Conservation (phyloP, 2,888 invertebrate genomes). For the Arctia plantaginis region DNA sequence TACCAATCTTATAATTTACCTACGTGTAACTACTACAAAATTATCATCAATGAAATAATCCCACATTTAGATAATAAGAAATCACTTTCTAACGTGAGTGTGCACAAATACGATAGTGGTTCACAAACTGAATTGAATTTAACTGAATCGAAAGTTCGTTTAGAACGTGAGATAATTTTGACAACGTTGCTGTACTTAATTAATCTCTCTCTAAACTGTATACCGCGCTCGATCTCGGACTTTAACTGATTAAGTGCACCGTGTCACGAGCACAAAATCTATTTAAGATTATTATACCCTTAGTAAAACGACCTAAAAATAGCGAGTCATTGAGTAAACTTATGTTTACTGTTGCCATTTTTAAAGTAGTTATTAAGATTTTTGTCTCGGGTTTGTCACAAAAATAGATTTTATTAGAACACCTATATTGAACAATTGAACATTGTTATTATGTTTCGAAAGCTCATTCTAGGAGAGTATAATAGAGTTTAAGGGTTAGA, state of each 20-base stretch:
- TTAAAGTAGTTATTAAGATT: constrained; percentile 47
- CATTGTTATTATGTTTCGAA: not conserved
- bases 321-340: constrained; percentile 45
- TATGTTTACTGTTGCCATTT: constrained; percentile 51
- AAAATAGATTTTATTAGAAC: constrained; percentile 27
- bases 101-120: not conserved
- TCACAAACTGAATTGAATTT: not conserved
- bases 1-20: not conserved
- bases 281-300: constrained; percentile 39
- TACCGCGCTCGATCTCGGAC: not conserved
- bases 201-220: not conserved
- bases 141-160: too few species aligned
- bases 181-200: not conserved
- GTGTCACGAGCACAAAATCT: constrained; percentile 32
- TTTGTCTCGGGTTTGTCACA: constrained; percentile 27
- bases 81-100: not conserved
- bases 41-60: not conserved
- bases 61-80: not conserved
- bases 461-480: constrained; percentile 6
- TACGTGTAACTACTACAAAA: not conserved
- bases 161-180: not conserved
- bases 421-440: not conserved
- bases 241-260: not conserved
- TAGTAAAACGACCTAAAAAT: constrained; percentile 48
- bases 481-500: not conserved